Base-by-base conservation (phyloP, 2,113 vertebrate genomes). In the Channa argus region DNA sequence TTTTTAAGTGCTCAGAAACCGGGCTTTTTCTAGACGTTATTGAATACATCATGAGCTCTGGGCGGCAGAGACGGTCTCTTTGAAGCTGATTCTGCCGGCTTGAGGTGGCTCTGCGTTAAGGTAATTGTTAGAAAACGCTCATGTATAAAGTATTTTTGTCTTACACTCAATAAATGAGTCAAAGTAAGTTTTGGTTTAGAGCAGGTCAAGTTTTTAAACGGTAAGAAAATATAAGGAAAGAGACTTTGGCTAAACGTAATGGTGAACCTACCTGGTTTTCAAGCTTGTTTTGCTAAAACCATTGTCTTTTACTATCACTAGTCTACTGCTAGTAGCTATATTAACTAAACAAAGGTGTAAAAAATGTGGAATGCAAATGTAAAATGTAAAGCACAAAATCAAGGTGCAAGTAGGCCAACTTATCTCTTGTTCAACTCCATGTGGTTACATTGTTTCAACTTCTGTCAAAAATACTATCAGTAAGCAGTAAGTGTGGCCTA, bases 51-150 rank as follows among this genome's bases (percentile, higher is more conserved):
- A 13, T 6, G 41, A 71, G 8, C n/a, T 45, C 3, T 3, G 0
- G 55, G 49, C 15, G 39, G 43, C 43, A 5, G 52, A 2, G 8
- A 0, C 86, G 81, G 66, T 36, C 4, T n/a, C 53, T 85, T 60
- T 90, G 77, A 86, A 74, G 77, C 69, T 15, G 3, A 41, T 2
- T 64, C 44, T 15, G 0, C n/a, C 44, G 4, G 49, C 24, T 36
- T 3, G 37, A 58, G 24, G 7, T 38, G 38, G 62, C 24, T 13
- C 34, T 8, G 0, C 5, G 0, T 33, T 11, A 2, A 70, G 75
- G 71, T 83, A 73, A 75, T 34, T 43, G 8, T 14, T 4, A 1
- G 9, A 34, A 37, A 39, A 8, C 0, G 0, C 6, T 33, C 45
- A 9, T 13, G 9, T n/a, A 3, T 47, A 3, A 34, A 36, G 1